Conservation (phyloP, 2,797 vertebrate genomes). For the Acanthurus tractus region DNA sequence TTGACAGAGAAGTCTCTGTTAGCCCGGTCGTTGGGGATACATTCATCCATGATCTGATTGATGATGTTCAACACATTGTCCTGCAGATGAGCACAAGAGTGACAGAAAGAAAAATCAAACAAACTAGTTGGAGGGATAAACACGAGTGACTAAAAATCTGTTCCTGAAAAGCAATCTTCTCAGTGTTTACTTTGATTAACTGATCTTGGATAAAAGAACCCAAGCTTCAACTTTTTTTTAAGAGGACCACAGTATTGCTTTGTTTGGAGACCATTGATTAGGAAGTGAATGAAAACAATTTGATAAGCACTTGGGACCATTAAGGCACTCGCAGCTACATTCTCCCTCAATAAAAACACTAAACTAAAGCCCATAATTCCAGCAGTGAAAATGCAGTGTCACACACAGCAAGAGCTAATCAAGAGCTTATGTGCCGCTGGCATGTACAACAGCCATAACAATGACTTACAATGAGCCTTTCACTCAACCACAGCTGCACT, state of each 20-base stretch:
- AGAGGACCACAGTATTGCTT: constrained; percentile 13
- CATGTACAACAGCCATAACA: constrained; percentile 76
- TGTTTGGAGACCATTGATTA: constrained; percentile 57
- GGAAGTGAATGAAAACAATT: constrained; percentile 59
- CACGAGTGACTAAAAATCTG: constrained; percentile 2
- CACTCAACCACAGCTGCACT: constrained; percentile 69
- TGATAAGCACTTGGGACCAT: constrained; percentile 57
- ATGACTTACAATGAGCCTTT: constrained; percentile 77
- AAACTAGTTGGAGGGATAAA: constrained; percentile 39
- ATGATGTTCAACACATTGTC: constrained; percentile 97
- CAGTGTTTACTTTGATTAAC: constrained; percentile 13
- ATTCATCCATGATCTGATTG: constrained; percentile 98
- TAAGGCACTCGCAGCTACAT: constrained; percentile 37
- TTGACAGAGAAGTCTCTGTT: constrained; percentile 97
- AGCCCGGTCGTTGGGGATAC: constrained; percentile 94
- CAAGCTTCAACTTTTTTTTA: constrained; percentile 18
- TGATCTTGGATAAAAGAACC: constrained; percentile 34
- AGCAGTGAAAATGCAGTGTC: constrained; percentile 66
- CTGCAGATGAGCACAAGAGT: constrained; percentile 78
- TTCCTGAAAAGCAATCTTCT: constrained; percentile 31
- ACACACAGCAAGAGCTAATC: constrained; percentile 73
- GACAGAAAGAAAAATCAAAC: constrained; percentile 55
- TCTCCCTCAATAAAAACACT: constrained; percentile 64
- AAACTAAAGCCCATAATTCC: constrained; percentile 67
- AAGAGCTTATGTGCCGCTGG: constrained; percentile 75